Percentiles rank a stretch among this genome's conserved stretches.
Conservation (phyloP, 2,113 vertebrate genomes). For the Passer montanus region DNA sequence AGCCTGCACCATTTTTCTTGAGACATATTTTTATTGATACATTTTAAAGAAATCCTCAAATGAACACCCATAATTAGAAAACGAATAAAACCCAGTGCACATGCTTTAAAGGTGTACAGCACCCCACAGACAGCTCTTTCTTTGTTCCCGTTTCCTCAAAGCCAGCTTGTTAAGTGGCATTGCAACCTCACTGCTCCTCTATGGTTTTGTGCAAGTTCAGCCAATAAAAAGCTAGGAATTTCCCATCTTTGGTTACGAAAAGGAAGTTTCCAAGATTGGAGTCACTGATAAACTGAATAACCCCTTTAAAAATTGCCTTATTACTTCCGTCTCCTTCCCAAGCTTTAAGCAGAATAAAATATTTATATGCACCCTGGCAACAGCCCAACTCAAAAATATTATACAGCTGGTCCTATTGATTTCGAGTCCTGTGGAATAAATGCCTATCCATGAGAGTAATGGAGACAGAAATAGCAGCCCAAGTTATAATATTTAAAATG, state of each 20-base stretch:
- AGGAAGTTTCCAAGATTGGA: constrained; percentile 47
- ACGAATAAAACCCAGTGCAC: background rate
- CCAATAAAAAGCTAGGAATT: constrained; percentile 16
- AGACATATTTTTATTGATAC: background rate
- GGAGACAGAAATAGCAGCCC: background rate
- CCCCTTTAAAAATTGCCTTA: constrained; percentile 8
- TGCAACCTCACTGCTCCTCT: background rate
- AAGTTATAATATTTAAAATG: background rate
- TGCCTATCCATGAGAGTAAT: background rate
- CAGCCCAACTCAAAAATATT: constrained; percentile 28
- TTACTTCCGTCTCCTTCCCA: constrained; percentile 36
- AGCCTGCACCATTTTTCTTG: background rate
- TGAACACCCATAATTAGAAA: background rate
- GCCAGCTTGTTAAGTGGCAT: background rate
- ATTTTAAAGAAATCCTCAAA: background rate
- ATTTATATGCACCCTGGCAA: constrained; percentile 37
- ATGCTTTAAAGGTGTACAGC: background rate
- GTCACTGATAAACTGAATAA: constrained; percentile 26
- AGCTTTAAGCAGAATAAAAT: constrained; percentile 44
- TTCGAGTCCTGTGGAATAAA: background rate
- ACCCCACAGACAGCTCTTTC: background rate
- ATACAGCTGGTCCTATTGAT: constrained; percentile 23
- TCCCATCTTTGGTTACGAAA: constrained; percentile 14
- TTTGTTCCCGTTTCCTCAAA: background rate
- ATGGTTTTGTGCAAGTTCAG: background rate